Percentiles rank a stretch among this genome's conserved stretches.
phyloP scores from a whole-genome alignment of 2,113 vertebrate species.

The Morone chrysops region DNA sequence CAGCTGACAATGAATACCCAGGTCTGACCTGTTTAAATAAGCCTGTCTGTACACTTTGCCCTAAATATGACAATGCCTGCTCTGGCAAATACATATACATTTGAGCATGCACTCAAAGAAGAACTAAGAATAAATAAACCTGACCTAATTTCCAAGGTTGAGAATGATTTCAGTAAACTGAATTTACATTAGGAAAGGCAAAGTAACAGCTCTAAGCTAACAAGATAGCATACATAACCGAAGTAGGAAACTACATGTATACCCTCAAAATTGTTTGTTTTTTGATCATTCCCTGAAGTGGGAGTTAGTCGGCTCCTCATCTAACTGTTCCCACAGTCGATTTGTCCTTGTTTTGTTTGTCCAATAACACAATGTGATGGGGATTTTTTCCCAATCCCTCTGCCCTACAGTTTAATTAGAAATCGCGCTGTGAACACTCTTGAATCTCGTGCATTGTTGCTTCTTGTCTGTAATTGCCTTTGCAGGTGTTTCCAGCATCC shows the following conservation, averaged over 20 bases:
- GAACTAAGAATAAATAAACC: background rate
- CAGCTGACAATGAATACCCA: too few species aligned
- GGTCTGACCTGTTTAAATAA: background rate
- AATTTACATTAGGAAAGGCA: background rate
- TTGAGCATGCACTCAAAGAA: background rate
- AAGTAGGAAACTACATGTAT: background rate
- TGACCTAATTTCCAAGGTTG: conserved; percentile 2
- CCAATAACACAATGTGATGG: conserved; percentile 52
- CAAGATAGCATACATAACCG: background rate
- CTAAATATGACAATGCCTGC: background rate
- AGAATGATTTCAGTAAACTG: background rate
- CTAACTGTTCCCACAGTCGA: conserved; percentile 10
- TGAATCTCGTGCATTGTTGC: conserved; percentile 59
- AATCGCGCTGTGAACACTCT: conserved; percentile 50
- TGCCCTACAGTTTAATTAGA: conserved; percentile 74
- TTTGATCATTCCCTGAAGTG: conserved; percentile 19
- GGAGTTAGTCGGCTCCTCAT: conserved; percentile 1
- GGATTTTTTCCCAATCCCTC: conserved; percentile 40
- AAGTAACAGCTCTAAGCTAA: background rate
- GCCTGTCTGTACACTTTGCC: background rate
- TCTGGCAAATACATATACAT: conserved; percentile 6
- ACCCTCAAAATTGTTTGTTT: conserved; percentile 12
- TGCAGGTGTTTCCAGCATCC: conserved; percentile 68
- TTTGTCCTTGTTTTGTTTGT: conserved; percentile 60
- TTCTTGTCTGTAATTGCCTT: conserved; percentile 68